phyloP scores from a whole-genome alignment of 2,888 invertebrate genomes.

The Euspilapteryx auroguttella region DNA sequence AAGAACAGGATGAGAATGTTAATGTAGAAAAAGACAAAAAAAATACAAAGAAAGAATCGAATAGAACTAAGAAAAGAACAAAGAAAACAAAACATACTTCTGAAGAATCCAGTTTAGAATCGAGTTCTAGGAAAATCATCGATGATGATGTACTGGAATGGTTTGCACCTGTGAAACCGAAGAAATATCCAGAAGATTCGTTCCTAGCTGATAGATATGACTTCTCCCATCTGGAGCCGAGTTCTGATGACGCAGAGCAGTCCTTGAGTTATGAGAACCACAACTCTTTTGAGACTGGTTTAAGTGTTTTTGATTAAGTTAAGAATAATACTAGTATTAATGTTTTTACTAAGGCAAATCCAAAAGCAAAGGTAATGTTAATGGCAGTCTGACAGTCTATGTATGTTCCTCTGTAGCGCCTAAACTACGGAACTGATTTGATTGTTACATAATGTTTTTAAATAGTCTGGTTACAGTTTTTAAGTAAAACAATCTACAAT shows the following conservation, averaged over 20 bases:
- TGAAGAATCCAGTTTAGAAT: not conserved
- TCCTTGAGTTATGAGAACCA: constrained; percentile 16
- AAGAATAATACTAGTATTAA: no score
- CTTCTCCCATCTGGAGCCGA: constrained; percentile 27
- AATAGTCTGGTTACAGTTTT: no score
- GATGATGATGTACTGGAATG: constrained; percentile 14
- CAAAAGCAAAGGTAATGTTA: no score
- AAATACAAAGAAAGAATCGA: constrained; percentile 1
- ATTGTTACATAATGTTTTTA: no score
- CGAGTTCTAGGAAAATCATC: not conserved
- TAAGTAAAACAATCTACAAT: no score
- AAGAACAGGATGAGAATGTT: not conserved
- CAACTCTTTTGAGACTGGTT: constrained; percentile 22
- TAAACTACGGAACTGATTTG: no score
- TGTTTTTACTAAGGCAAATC: no score
- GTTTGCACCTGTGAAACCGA: constrained; percentile 35
- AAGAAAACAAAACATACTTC: no score
- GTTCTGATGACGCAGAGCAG: no score
- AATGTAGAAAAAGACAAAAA: not conserved
- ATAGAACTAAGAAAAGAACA: constrained; percentile 13
- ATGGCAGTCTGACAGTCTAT: no score
- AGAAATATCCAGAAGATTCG: constrained; percentile 29
- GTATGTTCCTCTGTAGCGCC: no score
- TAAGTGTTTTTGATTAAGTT: constrained; percentile 4
- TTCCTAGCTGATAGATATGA: constrained; percentile 46